A percentile compares a stretch with the other conserved stretches of the same genome.
Conservation (phyloP, 2,113 vertebrate genomes). For the Cyphomyrus plagiostoma region DNA sequence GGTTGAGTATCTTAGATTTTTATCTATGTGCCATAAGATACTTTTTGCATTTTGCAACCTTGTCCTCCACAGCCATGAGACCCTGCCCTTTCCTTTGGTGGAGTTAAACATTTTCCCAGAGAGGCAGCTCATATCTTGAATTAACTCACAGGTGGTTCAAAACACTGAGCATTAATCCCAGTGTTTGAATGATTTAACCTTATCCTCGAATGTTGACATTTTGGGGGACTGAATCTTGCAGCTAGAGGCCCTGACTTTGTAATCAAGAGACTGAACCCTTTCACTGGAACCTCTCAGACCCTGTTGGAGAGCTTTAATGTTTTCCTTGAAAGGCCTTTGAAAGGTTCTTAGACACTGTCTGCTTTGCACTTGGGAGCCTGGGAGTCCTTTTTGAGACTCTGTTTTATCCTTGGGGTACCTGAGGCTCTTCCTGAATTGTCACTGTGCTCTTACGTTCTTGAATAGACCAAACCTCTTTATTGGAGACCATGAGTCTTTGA, state of each 20-base stretch:
- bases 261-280: background rate
- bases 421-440: background rate
- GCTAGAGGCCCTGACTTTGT: background rate
- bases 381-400: background rate
- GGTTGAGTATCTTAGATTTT: background rate
- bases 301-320: background rate
- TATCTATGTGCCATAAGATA: background rate
- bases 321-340: background rate
- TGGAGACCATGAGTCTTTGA: background rate
- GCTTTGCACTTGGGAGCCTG: background rate
- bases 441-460: background rate
- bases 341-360: background rate
- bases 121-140: background rate
- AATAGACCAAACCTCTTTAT: background rate
- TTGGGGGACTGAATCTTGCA: background rate
- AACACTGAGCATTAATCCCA: background rate
- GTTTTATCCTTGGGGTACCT: background rate
- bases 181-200: background rate
- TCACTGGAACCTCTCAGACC: background rate
- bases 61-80: background rate
- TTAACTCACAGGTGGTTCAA: background rate
- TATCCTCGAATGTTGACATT: background rate
- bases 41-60: background rate
- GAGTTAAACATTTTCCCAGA: background rate
- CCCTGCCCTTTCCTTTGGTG: background rate